These are phyloP conservation scores for Macrotis lagotis DNA, from an alignment of 2,113 vertebrate species.

Conservation along the genomic window DNA sequence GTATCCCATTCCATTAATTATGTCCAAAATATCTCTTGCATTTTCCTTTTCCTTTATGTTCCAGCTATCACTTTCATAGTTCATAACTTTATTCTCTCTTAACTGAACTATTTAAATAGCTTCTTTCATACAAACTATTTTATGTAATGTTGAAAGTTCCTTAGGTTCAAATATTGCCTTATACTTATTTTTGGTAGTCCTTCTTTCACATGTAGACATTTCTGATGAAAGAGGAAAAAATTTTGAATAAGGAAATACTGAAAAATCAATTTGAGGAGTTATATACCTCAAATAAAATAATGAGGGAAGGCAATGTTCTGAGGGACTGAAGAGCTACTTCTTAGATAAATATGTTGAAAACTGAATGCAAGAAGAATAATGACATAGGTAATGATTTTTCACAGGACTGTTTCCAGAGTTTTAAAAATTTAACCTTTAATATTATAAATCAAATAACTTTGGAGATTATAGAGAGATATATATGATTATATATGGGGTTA, in stretches of 20 bases:
- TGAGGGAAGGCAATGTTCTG: background rate
- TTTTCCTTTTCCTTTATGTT: background rate
- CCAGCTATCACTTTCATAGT: background rate
- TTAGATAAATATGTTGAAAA: background rate
- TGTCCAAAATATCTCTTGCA: background rate
- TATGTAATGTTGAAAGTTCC: background rate
- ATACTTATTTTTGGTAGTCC: background rate
- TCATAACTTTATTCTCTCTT: background rate
- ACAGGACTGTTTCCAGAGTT: background rate
- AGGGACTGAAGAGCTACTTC: background rate
- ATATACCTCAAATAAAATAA: background rate
- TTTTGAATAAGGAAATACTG: background rate
- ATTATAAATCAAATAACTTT: background rate
- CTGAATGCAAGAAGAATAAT: background rate
- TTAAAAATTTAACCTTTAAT: background rate
- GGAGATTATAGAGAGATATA: background rate
- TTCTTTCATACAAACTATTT: background rate
- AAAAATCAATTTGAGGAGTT: background rate
- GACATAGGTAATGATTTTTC: background rate
- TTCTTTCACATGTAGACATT: background rate
- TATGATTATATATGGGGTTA: background rate
- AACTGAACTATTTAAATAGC: background rate
- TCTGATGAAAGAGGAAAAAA: background rate
- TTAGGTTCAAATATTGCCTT: background rate
- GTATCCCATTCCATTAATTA: background rate